phyloP scores from a whole-genome alignment of 1,140 invertebrate species.

The Nephila pilipes region DNA sequence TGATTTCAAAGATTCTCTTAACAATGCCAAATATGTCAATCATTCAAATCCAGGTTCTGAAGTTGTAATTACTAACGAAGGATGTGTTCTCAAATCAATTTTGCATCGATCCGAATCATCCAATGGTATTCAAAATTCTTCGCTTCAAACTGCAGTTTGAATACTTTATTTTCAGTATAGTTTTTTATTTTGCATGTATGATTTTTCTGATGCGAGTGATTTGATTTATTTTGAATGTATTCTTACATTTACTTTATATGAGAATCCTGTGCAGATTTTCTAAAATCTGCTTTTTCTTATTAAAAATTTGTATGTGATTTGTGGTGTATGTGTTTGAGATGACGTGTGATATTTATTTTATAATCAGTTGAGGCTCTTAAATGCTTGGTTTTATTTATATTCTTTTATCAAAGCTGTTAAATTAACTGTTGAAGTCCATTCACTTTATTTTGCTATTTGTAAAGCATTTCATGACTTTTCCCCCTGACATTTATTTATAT shows the following conservation, averaged over 20 bases:
- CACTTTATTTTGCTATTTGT: no score
- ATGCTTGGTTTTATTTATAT: neutral
- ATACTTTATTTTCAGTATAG: slow-evolving; percentile 8
- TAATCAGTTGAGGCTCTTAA: neutral
- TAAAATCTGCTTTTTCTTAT: slow-evolving; percentile 20
- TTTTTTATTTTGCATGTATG: slow-evolving; percentile 5
- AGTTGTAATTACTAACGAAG: slow-evolving; percentile 67
- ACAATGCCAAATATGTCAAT: slow-evolving; percentile 70
- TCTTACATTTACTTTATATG: slow-evolving; percentile 7
- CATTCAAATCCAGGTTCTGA: slow-evolving; percentile 52
- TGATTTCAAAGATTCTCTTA: slow-evolving; percentile 62
- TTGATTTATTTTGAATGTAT: slow-evolving; percentile 31
- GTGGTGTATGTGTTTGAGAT: neutral
- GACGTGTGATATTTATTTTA: slow-evolving; percentile 8
- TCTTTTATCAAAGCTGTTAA: no score
- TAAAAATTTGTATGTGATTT: slow-evolving; percentile 16
- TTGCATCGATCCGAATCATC: slow-evolving; percentile 66
- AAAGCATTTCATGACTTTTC: no score
- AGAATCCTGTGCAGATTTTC: neutral
- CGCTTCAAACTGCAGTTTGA: slow-evolving; percentile 73
- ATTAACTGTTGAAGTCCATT: no score
- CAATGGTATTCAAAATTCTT: slow-evolving; percentile 72
- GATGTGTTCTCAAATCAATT: slow-evolving; percentile 58
- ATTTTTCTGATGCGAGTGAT: slow-evolving; percentile 19
- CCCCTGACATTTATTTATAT: no score